Evolutionary conservation across 2,888 invertebrate genomes (phyloP), one percentile per base, ranked within the genome.

Genomic region (Sinodicranocentrus sp.): DNA sequence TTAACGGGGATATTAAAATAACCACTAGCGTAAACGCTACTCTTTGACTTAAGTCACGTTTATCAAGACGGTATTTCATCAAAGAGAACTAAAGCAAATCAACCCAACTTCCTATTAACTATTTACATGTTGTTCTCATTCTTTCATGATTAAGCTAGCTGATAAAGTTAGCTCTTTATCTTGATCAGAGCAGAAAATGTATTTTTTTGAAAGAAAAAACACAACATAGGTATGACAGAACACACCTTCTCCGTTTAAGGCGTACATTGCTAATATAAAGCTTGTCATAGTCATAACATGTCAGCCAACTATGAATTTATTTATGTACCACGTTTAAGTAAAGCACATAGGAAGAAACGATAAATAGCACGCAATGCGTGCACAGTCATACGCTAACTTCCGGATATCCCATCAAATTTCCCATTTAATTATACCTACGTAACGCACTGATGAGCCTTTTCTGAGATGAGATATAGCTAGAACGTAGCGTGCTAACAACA

Each of bases 361-460:
- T 25, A 23, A 57, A 25, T 57, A 57, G n/a, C 57, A 57, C 57
- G 57, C 57, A 57, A 57, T 25, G 57, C 13, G 25, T 57, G 57
- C 57, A 13, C 25, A 57, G 23, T 25, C 8, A 25, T 13, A 23
- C 21, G n/a, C 8, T 13, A 57, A 57, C 57, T 57, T 57, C 57
- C 57, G 57, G 15, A 57, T 25, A 57, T 57, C 57, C 57, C 57
- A 57, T 25, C 8, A n/a, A 23, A 15, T 57, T 57, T 57, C 25
- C 23, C n/a, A 23, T 52, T 8, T 57, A 57, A 57, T 57, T 57
- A 57, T 57, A 52, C 3, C 52, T 52, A 1, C 39, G 57, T 57
- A 57, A 57, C 57, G 57, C 57, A 25, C 57, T 57, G 57, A 57
- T 57, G 57, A 57, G 25, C 25, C 52, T n/a, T n/a, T 52, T 10